Conservation (phyloP, 2,113 vertebrate genomes). For the Barbus barbus region DNA sequence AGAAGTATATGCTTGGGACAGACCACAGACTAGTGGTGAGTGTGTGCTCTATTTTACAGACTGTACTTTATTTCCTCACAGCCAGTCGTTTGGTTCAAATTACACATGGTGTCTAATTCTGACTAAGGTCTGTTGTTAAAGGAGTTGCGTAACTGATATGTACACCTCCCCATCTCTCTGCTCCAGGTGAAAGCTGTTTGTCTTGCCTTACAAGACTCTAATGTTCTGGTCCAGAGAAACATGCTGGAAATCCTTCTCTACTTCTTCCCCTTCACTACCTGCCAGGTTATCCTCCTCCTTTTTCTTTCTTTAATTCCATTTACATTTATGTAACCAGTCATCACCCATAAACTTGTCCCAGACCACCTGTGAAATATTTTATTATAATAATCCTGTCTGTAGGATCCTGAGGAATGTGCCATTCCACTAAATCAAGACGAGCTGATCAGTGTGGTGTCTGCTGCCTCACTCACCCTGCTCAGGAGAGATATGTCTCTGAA, state of each 20-base stretch:
- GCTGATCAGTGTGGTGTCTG: constrained; percentile 81
- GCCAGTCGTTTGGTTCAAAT: neutral
- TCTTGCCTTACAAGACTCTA: constrained; percentile 87
- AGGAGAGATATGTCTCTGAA: constrained; percentile 98
- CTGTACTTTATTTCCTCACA: neutral
- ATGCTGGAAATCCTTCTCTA: constrained; percentile 90
- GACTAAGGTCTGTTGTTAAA: neutral
- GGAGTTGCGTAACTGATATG: neutral
- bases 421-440: constrained; percentile 77
- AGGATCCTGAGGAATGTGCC: constrained; percentile 77
- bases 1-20: constrained; percentile 86
- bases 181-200: constrained; percentile 85
- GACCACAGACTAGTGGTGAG: constrained; percentile 85
- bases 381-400: neutral
- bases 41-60: constrained; percentile 31
- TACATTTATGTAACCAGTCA: neutral
- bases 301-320: neutral
- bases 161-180: neutral
- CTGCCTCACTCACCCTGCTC: constrained; percentile 86
- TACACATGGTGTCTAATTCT: neutral
- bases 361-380: neutral
- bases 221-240: constrained; percentile 94
- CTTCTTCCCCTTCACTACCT: constrained; percentile 89
- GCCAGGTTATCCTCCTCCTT: constrained; percentile 76
- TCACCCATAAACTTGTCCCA: neutral